Conservation (phyloP, 1,140 invertebrate genomes). For the Cherax destructor region DNA sequence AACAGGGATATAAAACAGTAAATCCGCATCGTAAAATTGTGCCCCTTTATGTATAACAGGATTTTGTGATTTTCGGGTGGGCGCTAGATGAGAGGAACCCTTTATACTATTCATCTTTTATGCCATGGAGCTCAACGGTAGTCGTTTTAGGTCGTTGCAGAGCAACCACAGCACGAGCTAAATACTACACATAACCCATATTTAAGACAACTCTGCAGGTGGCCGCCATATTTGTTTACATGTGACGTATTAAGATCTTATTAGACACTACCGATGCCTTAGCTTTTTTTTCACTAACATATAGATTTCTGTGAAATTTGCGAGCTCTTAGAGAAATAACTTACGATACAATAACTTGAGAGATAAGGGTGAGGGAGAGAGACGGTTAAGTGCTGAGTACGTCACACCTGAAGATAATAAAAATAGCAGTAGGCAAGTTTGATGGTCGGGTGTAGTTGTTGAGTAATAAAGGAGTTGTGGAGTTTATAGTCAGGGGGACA, state of each 20-base stretch:
- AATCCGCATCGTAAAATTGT: slow-evolving; percentile 48
- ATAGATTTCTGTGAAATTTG: no score
- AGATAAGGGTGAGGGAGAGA: background rate
- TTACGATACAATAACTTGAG: background rate
- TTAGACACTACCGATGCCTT: no score
- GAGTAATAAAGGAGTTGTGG: slow-evolving; percentile 4
- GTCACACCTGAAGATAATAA: slow-evolving; percentile 44
- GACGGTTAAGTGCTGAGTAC: background rate
- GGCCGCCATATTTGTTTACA: background rate
- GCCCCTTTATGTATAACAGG: slow-evolving; percentile 54
- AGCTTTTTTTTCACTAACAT: no score
- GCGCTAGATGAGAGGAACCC: slow-evolving; percentile 20
- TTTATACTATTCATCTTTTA: background rate
- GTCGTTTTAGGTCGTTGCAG: background rate
- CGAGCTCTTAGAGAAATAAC: no score
- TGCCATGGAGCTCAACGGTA: slow-evolving; percentile 19
- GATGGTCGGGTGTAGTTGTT: slow-evolving; percentile 30
- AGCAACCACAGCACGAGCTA: background rate
- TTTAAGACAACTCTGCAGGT: background rate
- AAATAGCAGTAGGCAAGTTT: slow-evolving; percentile 30
- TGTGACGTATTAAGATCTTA: background rate
- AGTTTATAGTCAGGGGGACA: background rate
- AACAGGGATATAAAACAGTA: slow-evolving; percentile 50
- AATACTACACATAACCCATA: background rate
- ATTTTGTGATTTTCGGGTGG: slow-evolving; percentile 50